These are phyloP conservation scores for Aphidius ervi DNA, from an alignment of 1,140 invertebrate species.

Conservation along the genomic window DNA sequence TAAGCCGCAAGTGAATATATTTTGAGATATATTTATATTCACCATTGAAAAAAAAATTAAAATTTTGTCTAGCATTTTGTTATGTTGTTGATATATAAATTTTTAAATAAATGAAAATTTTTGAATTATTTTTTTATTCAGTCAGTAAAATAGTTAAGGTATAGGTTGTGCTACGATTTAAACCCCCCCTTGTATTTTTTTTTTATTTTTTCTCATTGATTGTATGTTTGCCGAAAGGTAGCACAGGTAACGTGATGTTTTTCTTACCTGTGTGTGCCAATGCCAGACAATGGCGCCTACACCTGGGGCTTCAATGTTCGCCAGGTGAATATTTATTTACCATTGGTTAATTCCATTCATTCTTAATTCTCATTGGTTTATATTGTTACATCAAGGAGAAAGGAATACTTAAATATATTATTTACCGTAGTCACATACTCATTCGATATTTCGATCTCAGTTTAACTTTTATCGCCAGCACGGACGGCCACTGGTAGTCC, in stretches of 20 bases:
- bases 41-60: too few relatives aligned
- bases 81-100: too few relatives aligned
- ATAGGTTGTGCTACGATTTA: too few relatives aligned
- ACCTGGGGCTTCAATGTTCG: constrained; percentile 36
- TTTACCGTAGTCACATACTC: constrained; percentile 41
- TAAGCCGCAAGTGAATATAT: too few relatives aligned
- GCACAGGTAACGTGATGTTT: constrained; percentile 32
- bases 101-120: too few relatives aligned
- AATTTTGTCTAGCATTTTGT: too few relatives aligned
- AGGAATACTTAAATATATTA: constrained; percentile 42
- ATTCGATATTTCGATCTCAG: constrained; percentile 42
- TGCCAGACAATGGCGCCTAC: constrained; percentile 41
- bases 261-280: constrained; percentile 23
- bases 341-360: constrained; percentile 34
- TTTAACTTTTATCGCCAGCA: constrained; percentile 47
- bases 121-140: too few relatives aligned
- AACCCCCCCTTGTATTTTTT: too few relatives aligned
- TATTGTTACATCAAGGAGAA: constrained; percentile 28
- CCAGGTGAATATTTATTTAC: constrained; percentile 28
- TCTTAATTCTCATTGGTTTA: constrained; percentile 31
- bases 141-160: too few relatives aligned
- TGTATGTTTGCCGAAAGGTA: background rate
- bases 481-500: constrained; percentile 30
- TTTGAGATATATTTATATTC: too few relatives aligned
- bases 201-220: too few relatives aligned